Base-by-base conservation (phyloP, 1,140 invertebrate genomes). In the Schlechtendalia chinensis region DNA sequence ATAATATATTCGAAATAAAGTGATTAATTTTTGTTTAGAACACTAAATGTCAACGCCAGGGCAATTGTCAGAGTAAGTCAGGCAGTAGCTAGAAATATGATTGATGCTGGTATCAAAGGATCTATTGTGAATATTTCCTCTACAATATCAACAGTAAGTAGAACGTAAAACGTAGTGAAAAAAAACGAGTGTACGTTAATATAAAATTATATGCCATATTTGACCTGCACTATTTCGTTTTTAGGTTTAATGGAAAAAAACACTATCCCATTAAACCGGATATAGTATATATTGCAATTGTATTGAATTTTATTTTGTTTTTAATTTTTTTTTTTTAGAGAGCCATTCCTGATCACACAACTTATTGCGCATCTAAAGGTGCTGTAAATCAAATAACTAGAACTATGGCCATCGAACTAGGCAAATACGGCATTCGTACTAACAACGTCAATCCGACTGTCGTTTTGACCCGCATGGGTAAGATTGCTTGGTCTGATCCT, bases 401-500 rank as follows among this genome's bases (percentile, higher is more conserved):
- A 84, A 89, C 90, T 1, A 91, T 96, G 90, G 95, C 96, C 0
- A 84, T 96, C 27, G 96, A 98, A 87, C 87, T 97, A n/a, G 96
- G 95, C 0, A 90, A 90, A 0, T 87, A 92, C 82, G 91, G 93
- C 81, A 97, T 98, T 81, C 89, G 96, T 81, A 93, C 96, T 0
- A 98, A 98, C 85, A 88, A 89, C 71, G 91, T 98, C 0, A 96
- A 96, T 87, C 96, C 96, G 14, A 96, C 94, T 1, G 94, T 96
- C 0, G 93, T 95, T n/a, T 87, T 96, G 87, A 98, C 96, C 10
- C 92, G 91, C 81, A 95, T 97, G 94, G 94, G 93, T 0, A 89
- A 88, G 84, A 85, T 90, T 16, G 91, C 90, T 16, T 97, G 96
- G 96, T 89, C 90, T n/a, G 91, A 96, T 84, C 92, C 94, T 0